Evolutionary conservation across 1,140 invertebrate species (phyloP), one percentile per base, ranked within the genome.

Genomic region (Nasonia longicornis): DNA sequence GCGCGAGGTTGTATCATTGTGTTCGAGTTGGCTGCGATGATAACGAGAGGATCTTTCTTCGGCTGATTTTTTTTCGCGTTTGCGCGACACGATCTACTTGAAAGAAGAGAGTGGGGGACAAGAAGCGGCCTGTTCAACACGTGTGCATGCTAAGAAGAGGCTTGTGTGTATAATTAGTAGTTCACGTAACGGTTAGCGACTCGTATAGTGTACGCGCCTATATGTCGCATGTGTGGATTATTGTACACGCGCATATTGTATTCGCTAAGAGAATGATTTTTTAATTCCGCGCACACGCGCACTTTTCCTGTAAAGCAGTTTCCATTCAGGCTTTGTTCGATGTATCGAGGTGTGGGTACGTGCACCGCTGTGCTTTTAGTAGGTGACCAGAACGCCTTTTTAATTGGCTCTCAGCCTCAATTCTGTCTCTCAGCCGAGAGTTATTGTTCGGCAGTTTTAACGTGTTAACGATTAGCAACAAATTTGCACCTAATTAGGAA

Each of bases 81-180:
- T 16, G n/a, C 20, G 16, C 20, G 52, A 58, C 52, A n/a, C 16
- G 8, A 42, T 42, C 7, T 42, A 42, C 38, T 42, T 2, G 38
- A 7, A 7, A 7, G 8, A 7, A 8, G 38, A 42, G 38, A 38
- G 26, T 26, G 26, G 11, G 38, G 8, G 11, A 16, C 14, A 14
- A 16, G 45, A 66, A n/a, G 22, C 66, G 14, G 26, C 12, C 14
- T 69, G 76, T 48, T 52, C 38, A 26, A 78, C 66, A 69, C 64
- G 45, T 35, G 26, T 20, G 66, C 11, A 29, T 20, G 14, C 20
- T 58, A 58, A 58, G 52, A n/a, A 75, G 69, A 63, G 45, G 52
- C 7, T 42, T 20, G 14, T 73, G 10, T 58, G 78, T 66, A 73
- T 79, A 79, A 79, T 79, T 74, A 75, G 58, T 75, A 75, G 72